A percentile compares a stretch with the other conserved stretches of the same genome.
Evolutionary conservation across 2,888 invertebrate species (phyloP).

Genomic region (Coremacera marginata): DNA sequence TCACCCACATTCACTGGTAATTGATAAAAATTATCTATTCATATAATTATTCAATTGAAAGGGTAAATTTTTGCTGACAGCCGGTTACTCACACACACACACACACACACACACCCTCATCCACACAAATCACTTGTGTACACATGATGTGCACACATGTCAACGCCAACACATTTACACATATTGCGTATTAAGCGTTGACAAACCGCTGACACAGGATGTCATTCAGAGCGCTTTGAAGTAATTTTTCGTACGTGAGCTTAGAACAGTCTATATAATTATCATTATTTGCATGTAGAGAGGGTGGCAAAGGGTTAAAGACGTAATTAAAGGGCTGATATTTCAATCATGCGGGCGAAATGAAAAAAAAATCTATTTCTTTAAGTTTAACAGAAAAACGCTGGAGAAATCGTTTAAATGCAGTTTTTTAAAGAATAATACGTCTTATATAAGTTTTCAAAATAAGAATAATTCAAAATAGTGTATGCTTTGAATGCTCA

Average conservation of each 20-base stretch:
- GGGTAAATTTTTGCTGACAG: constrained; percentile 28
- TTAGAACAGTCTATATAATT: too few species aligned
- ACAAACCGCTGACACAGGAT: constrained; percentile 14
- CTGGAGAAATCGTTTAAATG: too few species aligned
- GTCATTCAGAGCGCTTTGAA: constrained; percentile 11
- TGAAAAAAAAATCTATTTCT: too few species aligned
- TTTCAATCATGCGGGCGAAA: neutral
- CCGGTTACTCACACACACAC: neutral
- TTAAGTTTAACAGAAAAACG: too few species aligned
- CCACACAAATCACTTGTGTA: neutral
- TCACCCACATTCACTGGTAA: neutral
- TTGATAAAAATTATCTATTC: constrained; percentile 35
- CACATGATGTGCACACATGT: neutral
- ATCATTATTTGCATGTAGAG: neutral
- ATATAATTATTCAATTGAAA: constrained; percentile 43
- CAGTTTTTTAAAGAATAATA: too few species aligned
- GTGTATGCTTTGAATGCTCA: too few species aligned
- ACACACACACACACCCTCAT: neutral
- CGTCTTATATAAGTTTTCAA: too few species aligned
- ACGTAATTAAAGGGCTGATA: neutral
- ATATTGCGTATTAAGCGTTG: neutral
- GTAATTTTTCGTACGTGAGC: constrained; percentile 5
- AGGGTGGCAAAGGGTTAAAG: neutral
- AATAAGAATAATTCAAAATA: too few species aligned
- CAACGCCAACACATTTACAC: neutral